These are phyloP conservation scores for Pagetopsis macropterus DNA, from an alignment of 2,797 vertebrate species.

Conservation along the genomic window DNA sequence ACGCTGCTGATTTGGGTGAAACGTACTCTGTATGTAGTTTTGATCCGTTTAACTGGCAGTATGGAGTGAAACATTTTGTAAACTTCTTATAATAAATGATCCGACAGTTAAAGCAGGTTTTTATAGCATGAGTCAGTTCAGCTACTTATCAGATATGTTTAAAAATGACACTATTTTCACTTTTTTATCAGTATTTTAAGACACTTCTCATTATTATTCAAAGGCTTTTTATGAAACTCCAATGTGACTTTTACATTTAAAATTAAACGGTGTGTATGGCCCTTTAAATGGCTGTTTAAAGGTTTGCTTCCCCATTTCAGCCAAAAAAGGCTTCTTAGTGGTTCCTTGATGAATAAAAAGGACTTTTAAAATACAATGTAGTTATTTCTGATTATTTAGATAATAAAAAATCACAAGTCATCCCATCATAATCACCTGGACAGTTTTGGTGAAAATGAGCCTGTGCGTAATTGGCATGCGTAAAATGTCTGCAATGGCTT, in stretches of 20 bases:
- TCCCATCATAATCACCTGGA: not conserved
- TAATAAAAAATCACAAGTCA: not conserved
- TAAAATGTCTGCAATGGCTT: conserved; percentile 49
- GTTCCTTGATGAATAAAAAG: not conserved
- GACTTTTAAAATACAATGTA: not conserved
- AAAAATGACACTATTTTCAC: not conserved
- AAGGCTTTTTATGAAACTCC: not conserved
- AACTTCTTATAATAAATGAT: conserved; percentile 29
- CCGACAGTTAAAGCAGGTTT: not conserved
- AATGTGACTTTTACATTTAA: not conserved
- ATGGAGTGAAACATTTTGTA: conserved; percentile 40
- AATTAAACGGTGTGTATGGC: not conserved
- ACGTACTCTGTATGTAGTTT: conserved; percentile 56
- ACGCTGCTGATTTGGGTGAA: conserved; percentile 82
- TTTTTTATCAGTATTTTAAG: no score
- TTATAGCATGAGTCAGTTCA: not conserved
- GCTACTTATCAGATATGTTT: not conserved
- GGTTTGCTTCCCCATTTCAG: no score
- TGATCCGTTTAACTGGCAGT: conserved; percentile 35
- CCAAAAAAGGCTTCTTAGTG: not conserved
- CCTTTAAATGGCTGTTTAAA: not conserved
- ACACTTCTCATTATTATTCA: not conserved
- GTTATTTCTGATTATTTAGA: conserved; percentile 6
- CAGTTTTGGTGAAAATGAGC: conserved; percentile 38
- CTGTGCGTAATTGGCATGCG: conserved; percentile 6